These are phyloP conservation scores for Pygmarrhopalites habei DNA, from an alignment of 1,140 invertebrate genomes.

Conservation along the genomic window DNA sequence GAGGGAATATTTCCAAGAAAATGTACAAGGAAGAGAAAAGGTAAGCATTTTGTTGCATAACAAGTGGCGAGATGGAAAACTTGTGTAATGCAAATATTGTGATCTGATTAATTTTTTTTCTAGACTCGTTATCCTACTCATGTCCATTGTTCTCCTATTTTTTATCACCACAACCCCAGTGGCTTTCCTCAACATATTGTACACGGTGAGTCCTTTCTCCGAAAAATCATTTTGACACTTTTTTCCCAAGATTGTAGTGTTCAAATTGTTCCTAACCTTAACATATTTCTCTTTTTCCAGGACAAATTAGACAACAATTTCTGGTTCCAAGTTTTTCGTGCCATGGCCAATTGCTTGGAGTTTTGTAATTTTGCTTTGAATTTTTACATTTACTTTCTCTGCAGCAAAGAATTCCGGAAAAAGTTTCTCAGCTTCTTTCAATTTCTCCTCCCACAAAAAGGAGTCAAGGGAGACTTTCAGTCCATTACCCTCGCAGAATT, in stretches of 20 bases:
- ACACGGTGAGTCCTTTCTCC: too few relatives aligned
- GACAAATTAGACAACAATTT: slow-evolving; percentile 40
- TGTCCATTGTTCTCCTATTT: slow-evolving; percentile 46
- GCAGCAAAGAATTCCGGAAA: slow-evolving; percentile 44
- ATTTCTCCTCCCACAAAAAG: slow-evolving; percentile 23
- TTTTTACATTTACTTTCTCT: slow-evolving; percentile 46
- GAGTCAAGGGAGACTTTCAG: slow-evolving; percentile 23
- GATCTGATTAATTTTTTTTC: too few relatives aligned
- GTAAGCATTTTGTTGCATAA: too few relatives aligned
- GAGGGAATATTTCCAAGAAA: slow-evolving; percentile 39
- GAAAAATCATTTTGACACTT: too few relatives aligned
- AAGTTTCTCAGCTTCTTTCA: slow-evolving; percentile 41
- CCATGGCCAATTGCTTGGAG: slow-evolving; percentile 44
- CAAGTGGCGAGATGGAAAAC: too few relatives aligned
- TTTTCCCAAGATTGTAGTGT: too few relatives aligned
- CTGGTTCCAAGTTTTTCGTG: slow-evolving; percentile 44
- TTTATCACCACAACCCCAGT: slow-evolving; percentile 46
- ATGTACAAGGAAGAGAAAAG: slow-evolving; percentile 45
- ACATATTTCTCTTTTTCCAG: too few relatives aligned
- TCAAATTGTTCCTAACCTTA: too few relatives aligned
- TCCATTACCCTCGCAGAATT: slow-evolving; percentile 30
- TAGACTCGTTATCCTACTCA: slow-evolving; percentile 45
- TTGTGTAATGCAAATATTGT: too few relatives aligned
- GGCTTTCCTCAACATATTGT: slow-evolving; percentile 44
- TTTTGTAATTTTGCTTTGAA: slow-evolving; percentile 45